Conservation (phyloP, 2,888 invertebrate species). For the Pristionchus maxplancki region DNA sequence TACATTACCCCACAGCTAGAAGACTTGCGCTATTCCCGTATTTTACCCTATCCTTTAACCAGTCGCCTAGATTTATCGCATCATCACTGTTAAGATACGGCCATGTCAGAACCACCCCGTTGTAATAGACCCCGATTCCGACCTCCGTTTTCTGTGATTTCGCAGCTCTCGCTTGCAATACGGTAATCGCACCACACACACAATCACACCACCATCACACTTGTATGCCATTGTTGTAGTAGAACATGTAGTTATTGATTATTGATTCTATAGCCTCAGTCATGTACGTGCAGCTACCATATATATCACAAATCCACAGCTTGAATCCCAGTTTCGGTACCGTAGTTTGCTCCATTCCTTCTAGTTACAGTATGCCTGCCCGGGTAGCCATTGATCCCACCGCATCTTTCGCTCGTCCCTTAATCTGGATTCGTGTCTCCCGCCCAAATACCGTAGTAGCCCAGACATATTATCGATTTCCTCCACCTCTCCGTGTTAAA, state of each 20-base stretch:
- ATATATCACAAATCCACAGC: background rate
- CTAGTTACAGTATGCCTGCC: conserved; percentile 42
- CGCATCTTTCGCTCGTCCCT: conserved; percentile 17
- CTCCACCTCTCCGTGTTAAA: background rate
- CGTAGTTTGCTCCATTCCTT: conserved; percentile 37
- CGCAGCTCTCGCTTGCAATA: background rate
- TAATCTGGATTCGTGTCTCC: background rate
- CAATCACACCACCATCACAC: no score
- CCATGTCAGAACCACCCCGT: background rate
- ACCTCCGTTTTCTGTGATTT: background rate
- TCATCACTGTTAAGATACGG: background rate
- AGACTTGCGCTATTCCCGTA: background rate
- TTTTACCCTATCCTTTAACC: background rate
- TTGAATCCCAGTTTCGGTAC: background rate
- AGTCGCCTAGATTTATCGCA: background rate
- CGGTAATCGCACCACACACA: conserved; percentile 22
- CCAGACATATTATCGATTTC: background rate
- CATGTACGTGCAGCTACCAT: background rate
- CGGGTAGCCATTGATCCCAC: conserved; percentile 25
- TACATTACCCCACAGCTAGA: background rate
- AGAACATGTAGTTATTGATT: background rate
- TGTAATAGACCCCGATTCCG: conserved; percentile 8
- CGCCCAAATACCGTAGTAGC: background rate
- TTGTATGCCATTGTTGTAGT: background rate
- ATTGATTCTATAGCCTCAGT: background rate